Evolutionary conservation across 2,888 invertebrate genomes (phyloP).

Genomic region (Tipula vernalis): DNA sequence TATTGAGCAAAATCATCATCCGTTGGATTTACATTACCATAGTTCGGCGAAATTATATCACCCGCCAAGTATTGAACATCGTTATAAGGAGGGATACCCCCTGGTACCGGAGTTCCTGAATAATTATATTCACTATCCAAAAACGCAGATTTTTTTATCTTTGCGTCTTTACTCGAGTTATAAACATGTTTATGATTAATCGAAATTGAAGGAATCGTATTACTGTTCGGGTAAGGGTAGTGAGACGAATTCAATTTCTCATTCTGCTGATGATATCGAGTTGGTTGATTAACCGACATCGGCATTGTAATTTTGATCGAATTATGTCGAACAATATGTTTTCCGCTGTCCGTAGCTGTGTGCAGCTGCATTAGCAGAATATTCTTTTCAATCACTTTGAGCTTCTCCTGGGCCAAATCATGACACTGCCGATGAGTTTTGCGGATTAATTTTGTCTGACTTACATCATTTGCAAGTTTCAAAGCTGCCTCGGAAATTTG

Average conservation of each 20-base stretch:
- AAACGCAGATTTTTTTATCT: slow-evolving; percentile 7
- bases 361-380: slow-evolving; percentile 17
- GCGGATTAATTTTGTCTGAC: slow-evolving; percentile 17
- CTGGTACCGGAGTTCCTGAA: not conserved
- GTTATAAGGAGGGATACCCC: not conserved
- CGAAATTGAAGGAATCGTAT: not conserved
- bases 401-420: slow-evolving; percentile 20
- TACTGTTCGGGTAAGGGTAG: not conserved
- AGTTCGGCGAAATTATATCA: not conserved
- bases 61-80: not conserved
- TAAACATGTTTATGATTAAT: not conserved
- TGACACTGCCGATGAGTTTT: slow-evolving; percentile 20
- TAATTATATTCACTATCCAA: slow-evolving; percentile 9
- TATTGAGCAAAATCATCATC: not conserved
- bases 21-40: not conserved
- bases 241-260: not conserved
- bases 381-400: slow-evolving; percentile 21
- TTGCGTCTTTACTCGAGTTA: not conserved
- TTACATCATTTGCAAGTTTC: slow-evolving; percentile 17
- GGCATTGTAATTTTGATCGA: slow-evolving; percentile 14
- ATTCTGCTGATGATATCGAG: not conserved
- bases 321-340: slow-evolving; percentile 14
- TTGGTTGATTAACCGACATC: not conserved
- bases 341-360: not conserved
- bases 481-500: slow-evolving; percentile 18